phyloP scores from a whole-genome alignment of 2,113 vertebrate genomes.

The Fulica atra region DNA sequence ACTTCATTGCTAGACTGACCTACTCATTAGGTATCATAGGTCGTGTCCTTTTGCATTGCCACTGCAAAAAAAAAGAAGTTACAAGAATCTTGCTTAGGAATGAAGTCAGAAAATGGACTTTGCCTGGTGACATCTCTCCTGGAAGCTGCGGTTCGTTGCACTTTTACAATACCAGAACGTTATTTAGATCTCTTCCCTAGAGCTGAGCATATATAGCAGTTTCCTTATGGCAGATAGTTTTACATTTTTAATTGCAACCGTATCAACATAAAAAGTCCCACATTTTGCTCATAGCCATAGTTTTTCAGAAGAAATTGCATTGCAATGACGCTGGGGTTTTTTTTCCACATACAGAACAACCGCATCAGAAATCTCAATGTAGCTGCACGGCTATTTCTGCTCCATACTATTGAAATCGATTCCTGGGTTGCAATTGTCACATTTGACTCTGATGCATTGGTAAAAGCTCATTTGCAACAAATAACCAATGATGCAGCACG shows the following conservation, averaged over 20 bases:
- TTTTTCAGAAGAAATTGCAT: neutral
- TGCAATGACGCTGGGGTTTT: neutral
- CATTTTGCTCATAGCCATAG: neutral
- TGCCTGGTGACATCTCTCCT: neutral
- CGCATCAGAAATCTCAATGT: slow-evolving; percentile 36
- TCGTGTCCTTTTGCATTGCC: neutral
- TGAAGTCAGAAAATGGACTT: neutral
- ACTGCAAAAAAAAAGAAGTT: neutral
- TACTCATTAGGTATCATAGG: neutral
- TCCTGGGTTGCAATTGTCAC: slow-evolving; percentile 72
- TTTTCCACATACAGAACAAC: neutral
- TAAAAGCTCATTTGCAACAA: neutral
- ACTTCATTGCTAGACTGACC: neutral
- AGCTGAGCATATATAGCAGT: neutral
- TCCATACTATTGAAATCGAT: slow-evolving; percentile 60
- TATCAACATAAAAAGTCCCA: neutral
- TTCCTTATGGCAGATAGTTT: neutral
- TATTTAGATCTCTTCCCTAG: neutral
- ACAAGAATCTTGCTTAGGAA: neutral
- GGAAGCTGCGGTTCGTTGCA: neutral
- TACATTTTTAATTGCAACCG: neutral
- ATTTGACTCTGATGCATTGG: neutral
- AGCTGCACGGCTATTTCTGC: slow-evolving; percentile 68
- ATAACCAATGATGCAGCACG: neutral
- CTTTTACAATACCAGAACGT: neutral